A percentile compares a stretch with the other conserved stretches of the same genome.
Evolutionary conservation across 2,113 vertebrate genomes (phyloP).

Genomic region (Takifugu bimaculatus): DNA sequence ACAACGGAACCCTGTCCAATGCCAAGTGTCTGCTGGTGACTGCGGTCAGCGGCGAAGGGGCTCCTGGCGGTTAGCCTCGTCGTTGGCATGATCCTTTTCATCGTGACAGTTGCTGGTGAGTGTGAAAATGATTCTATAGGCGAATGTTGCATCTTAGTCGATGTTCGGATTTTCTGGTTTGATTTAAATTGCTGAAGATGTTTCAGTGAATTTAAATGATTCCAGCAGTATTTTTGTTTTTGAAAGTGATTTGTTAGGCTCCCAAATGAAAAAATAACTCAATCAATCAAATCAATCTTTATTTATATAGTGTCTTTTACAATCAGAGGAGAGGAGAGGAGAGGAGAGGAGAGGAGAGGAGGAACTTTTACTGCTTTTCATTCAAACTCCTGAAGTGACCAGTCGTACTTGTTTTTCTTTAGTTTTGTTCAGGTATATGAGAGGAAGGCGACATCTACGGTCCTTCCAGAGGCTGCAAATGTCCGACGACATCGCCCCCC

Average conservation of each 20-base stretch:
- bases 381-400: too few species aligned
- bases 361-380: too few species aligned
- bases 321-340: too few species aligned
- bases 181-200: too few species aligned
- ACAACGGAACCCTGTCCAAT: slow-evolving; percentile 84
- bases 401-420: not conserved
- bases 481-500: slow-evolving; percentile 76
- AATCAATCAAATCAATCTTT: too few species aligned
- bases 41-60: slow-evolving; percentile 76
- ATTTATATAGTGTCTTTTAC: too few species aligned
- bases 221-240: too few species aligned
- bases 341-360: too few species aligned
- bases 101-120: slow-evolving; percentile 76
- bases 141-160: not conserved
- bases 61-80: slow-evolving; percentile 79
- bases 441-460: slow-evolving; percentile 30
- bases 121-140: not conserved
- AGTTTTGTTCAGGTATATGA: slow-evolving; percentile 75
- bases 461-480: slow-evolving; percentile 82
- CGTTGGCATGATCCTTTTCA: slow-evolving; percentile 76
- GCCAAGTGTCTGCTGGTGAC: slow-evolving; percentile 77
- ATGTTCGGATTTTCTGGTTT: too few species aligned
- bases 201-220: too few species aligned
- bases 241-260: too few species aligned
- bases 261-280: too few species aligned